phyloP scores from a whole-genome alignment of 2,888 invertebrate genomes.

The Nymphalis urticae region DNA sequence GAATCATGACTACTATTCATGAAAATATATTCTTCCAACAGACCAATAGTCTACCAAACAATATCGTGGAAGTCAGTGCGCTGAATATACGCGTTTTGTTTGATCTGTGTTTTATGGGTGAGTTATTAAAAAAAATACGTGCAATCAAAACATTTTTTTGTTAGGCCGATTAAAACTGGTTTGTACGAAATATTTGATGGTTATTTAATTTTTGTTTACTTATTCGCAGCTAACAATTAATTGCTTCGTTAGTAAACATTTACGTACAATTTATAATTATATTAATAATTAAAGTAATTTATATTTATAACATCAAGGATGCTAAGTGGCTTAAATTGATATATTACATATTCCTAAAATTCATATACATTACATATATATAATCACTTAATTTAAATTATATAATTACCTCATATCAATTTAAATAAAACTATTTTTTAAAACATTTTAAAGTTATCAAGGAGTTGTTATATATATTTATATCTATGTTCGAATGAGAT shows the following conservation, averaged over 20 bases:
- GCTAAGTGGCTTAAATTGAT: too few species aligned
- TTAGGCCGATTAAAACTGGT: background rate
- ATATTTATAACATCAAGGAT: too few species aligned
- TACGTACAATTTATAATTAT: too few species aligned
- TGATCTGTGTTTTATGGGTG: constrained; percentile 59
- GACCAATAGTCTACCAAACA: constrained; percentile 2
- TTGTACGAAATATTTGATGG: too few species aligned
- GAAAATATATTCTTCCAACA: constrained; percentile 30
- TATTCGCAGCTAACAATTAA: too few species aligned
- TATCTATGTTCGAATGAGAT: constrained; percentile 1
- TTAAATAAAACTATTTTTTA: background rate
- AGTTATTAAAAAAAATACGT: constrained; percentile 44
- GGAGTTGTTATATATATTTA: background rate
- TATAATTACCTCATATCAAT: background rate
- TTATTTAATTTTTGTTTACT: too few species aligned
- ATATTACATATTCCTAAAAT: too few species aligned
- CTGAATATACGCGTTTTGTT: constrained; percentile 18
- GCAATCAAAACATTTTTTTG: background rate
- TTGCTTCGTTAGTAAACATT: too few species aligned
- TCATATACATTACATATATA: too few species aligned
- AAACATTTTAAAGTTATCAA: background rate
- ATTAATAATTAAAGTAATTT: too few species aligned
- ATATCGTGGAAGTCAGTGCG: constrained; percentile 14
- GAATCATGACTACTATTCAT: constrained; percentile 48
- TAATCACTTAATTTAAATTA: too few species aligned